Evolutionary conservation across 2,797 vertebrate species (phyloP).

Genomic region (Mormyrops attenuatus): DNA sequence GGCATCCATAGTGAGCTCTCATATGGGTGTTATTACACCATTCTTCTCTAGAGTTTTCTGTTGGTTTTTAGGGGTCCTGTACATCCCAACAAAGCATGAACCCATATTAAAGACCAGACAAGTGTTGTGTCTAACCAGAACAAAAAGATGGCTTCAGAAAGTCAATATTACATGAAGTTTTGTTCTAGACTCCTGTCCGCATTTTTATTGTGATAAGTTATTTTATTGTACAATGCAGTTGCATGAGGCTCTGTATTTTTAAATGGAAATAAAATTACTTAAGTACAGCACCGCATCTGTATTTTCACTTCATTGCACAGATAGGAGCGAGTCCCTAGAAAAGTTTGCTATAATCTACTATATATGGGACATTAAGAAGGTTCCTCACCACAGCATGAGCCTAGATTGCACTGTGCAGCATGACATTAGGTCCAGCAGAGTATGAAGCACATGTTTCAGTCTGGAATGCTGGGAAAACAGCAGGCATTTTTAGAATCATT

Average conservation of each 20-base stretch:
- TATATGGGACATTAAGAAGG: background rate
- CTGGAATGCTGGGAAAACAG: background rate
- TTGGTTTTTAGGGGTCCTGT: background rate
- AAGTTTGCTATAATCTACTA: background rate
- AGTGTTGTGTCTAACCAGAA: background rate
- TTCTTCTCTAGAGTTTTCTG: background rate
- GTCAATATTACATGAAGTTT: background rate
- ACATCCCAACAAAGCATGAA: background rate
- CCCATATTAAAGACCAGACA: background rate
- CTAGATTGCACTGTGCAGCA: background rate
- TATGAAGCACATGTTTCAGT: conserved; percentile 14
- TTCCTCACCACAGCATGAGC: background rate
- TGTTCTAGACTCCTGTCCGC: background rate
- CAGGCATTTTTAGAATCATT: background rate
- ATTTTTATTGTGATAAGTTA: conserved; percentile 20
- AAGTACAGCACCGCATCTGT: conserved; percentile 16
- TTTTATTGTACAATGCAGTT: conserved; percentile 25
- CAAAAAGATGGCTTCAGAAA: background rate
- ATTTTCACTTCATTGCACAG: conserved; percentile 6
- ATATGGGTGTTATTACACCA: background rate
- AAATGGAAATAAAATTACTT: conserved; percentile 19
- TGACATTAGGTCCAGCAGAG: conserved; percentile 31
- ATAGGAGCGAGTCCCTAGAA: background rate
- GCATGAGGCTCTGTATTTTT: conserved; percentile 22
- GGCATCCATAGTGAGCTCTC: background rate